These are phyloP conservation scores for Drosophila neonasuta DNA, from an alignment of 2,888 invertebrate genomes.

Conservation along the genomic window DNA sequence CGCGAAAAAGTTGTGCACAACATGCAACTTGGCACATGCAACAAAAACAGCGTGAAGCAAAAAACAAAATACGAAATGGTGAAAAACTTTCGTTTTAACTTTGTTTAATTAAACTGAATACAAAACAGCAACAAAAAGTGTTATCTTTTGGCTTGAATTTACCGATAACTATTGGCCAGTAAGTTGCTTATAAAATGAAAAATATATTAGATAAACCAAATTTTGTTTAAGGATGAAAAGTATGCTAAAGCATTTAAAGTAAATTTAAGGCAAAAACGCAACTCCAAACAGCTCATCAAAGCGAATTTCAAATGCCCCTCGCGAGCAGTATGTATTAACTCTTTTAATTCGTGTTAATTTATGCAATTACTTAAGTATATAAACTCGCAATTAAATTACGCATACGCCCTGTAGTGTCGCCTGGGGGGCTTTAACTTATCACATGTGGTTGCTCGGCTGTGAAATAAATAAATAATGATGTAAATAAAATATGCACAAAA, in stretches of 20 bases:
- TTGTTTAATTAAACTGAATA: slow-evolving; percentile 27
- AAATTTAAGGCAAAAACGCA: neutral
- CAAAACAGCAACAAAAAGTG: neutral
- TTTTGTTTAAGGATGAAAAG: neutral
- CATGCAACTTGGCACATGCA: slow-evolving; percentile 7
- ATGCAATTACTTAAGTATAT: slow-evolving; percentile 14
- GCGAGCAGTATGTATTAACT: neutral
- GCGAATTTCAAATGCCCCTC: neutral
- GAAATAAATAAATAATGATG: neutral
- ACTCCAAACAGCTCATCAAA: neutral
- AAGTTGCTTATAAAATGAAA: neutral
- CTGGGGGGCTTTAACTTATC: neutral
- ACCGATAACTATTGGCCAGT: neutral
- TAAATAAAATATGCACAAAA: neutral
- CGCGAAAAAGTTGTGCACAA: slow-evolving; percentile 12
- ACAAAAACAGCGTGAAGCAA: neutral
- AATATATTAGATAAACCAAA: too few species aligned
- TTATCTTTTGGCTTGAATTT: neutral
- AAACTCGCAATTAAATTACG: slow-evolving; percentile 21
- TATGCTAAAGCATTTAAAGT: neutral
- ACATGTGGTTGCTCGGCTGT: neutral
- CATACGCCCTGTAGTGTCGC: slow-evolving; percentile 16
- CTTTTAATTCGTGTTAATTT: slow-evolving; percentile 22
- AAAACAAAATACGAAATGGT: neutral
- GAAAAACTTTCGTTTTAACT: slow-evolving; percentile 9